Base-by-base conservation (phyloP, 53 echinoderm and acorn worm genomes). In the Mesocentrotus franciscanus region DNA sequence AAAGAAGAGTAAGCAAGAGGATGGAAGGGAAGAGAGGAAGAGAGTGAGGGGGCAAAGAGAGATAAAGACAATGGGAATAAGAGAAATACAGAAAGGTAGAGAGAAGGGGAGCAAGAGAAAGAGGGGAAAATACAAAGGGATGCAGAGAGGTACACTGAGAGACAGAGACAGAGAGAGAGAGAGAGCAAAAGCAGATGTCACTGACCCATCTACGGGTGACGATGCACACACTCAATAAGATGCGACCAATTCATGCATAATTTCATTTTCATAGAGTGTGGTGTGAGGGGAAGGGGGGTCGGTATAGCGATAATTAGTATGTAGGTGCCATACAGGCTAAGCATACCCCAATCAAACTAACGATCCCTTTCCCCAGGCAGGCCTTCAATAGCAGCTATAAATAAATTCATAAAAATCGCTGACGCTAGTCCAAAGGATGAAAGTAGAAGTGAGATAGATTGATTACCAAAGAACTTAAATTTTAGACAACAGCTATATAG, bases 221-320 rank as follows among this genome's bases (percentile, higher is more conserved):
- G 34, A 36, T 49, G 18, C 84, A 84, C 84, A 18, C 84, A 84
- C 79, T 79, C 79, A 35, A 35, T 34, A 79, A 79, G 34, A 33
- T 79, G 33, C 35, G 79, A 79, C 36, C 84, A 49, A 84, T 20
- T 84, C 42, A 36, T 22, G 84, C 42, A 84, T 84, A 84, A 84
- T 84, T 84, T 84, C 84, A 84, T 84, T 36, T 84, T 84, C 49
- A 42, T 3, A 20, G 15, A 17, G 49, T 49, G 49, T 49, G 49
- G 49, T 5, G 49, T 49, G 79, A 35, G 1, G 0, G 18, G 36
- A 22, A 39, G 74, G 74, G 74, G 10, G 9, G 74, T 74, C 6
- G 22, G 20, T 84, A 22, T 20, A 20, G 84, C 18, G 49, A 55
- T 84, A 84, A 84, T 84, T 84, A 84, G 84, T 84, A 20, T 84